Conservation (phyloP, 2,797 vertebrate genomes). For the Poeciliopsis turneri region DNA sequence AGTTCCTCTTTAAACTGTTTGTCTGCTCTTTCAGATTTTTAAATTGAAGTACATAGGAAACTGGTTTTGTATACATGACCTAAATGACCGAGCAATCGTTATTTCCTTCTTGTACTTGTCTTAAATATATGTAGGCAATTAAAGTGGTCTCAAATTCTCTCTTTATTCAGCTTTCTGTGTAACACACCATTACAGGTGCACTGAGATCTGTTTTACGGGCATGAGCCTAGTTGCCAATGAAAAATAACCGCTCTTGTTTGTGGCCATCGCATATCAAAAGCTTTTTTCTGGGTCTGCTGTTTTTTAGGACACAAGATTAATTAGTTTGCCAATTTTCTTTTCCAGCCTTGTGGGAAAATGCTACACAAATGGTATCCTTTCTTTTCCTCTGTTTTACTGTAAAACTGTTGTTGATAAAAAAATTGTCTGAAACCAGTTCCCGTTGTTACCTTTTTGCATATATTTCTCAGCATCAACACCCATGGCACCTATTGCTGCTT, state of each 20-base stretch:
- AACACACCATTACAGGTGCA: background rate
- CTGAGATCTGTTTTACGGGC: constrained; percentile 27
- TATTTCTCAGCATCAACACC: constrained; percentile 50
- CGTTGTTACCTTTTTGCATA: constrained; percentile 54
- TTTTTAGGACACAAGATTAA: constrained; percentile 40
- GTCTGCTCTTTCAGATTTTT: background rate
- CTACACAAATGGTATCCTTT: constrained; percentile 13
- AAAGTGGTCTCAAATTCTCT: background rate
- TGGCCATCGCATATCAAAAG: constrained; percentile 20
- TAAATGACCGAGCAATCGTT: background rate
- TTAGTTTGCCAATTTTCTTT: constrained; percentile 37
- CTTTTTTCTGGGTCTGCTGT: constrained; percentile 22
- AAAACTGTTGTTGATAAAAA: constrained; percentile 45
- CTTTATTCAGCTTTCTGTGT: background rate
- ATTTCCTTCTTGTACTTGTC: background rate
- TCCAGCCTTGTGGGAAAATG: constrained; percentile 19
- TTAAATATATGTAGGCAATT: background rate
- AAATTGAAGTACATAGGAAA: background rate
- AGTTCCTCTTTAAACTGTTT: background rate
- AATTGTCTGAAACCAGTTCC: constrained; percentile 48
- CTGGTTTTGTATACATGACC: background rate
- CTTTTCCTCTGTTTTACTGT: constrained; percentile 17
- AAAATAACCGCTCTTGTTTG: constrained; percentile 18
- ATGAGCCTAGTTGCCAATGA: constrained; percentile 37
- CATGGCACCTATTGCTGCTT: constrained; percentile 42